Percentiles rank a stretch among this genome's conserved stretches.
Evolutionary conservation across 2,888 invertebrate genomes (phyloP).

Genomic region (Capitulum mitella): DNA sequence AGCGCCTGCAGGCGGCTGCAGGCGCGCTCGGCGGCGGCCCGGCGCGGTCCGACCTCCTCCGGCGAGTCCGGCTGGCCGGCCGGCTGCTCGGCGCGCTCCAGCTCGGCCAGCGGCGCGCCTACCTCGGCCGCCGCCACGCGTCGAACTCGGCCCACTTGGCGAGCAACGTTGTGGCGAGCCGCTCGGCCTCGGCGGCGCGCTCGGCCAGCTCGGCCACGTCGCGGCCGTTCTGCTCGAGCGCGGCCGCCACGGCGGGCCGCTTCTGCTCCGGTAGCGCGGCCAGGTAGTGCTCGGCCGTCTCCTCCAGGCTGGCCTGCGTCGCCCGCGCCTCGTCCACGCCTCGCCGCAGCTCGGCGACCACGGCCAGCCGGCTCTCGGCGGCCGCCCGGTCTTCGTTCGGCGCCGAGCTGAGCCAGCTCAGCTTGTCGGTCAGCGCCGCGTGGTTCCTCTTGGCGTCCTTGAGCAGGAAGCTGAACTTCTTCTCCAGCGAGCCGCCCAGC

Average conservation of each 20-base stretch:
- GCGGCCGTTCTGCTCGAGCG: not conserved
- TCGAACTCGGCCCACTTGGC: not conserved
- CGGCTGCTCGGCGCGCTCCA: not conserved
- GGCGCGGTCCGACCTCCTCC: not conserved
- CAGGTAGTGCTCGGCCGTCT: not conserved
- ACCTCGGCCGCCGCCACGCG: not conserved
- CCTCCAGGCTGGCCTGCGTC: not conserved
- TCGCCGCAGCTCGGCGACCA: not conserved
- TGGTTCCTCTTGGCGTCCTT: not conserved
- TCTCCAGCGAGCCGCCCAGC: not conserved
- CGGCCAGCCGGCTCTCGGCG: not conserved
- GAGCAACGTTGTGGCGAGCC: not conserved
- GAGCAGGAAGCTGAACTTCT: not conserved
- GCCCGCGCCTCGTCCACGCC: not conserved
- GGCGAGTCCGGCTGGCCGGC: not conserved
- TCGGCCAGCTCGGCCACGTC: not conserved
- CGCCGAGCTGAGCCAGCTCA: not conserved
- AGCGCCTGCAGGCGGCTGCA: not conserved
- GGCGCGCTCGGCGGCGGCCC: not conserved
- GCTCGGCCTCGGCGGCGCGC: not conserved
- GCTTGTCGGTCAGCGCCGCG: not conserved
- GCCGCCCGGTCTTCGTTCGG: not conserved
- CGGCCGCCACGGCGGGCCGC: not conserved
- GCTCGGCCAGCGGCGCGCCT: not conserved
- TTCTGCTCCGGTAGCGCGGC: slow-evolving; percentile 4